Evolutionary conservation across 2,888 invertebrate species (phyloP), one percentile per base, ranked within the genome.

Genomic region (Phasia obesa): DNA sequence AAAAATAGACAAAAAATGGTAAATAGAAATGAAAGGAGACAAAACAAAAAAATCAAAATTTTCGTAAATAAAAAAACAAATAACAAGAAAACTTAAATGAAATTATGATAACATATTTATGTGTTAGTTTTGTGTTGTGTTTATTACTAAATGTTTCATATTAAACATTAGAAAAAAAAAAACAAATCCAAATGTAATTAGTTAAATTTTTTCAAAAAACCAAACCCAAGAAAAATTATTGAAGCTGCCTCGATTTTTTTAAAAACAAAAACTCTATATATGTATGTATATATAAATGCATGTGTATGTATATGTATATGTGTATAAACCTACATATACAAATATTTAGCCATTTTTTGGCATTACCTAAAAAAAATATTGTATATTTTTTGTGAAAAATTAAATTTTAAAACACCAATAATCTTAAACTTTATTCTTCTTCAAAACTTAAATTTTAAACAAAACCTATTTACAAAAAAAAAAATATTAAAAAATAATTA

Each of bases 161-260:
- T 70, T 78, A 69, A 73, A 77, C 49, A 82, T 67, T 55, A 74
- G 62, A 70, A 25, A 23, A 76, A 38, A 13, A 31, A 27, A 21
- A 21, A 44, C 49, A 49, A 38, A 59, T 65, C 59, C 51, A 65
- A 84, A 75, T 85, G 81, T 83, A 85, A 84, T 85, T 85, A 74
- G 62, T 78, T 81, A 57, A 78, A 67, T 82, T 77, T 84, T 78
- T 76, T 21, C 6, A n/a, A 21, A 17, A 25, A 80, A 51, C 35
- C 2, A 55, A 55, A 57, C 69, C 49, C 7, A 53, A 64, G 6
- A 57, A 44, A 64, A 69, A 27, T 31, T 76, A 77, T 67, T 60
- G 74, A 81, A 77, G 82, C 79, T 83, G 83, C 83, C 83, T 83
- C 83, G 79, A 83, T 83, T 79, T 82, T 79, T 69, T 78, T 74